Conservation (phyloP, 2,113 vertebrate species). For the Dendrocopos noguchii region DNA sequence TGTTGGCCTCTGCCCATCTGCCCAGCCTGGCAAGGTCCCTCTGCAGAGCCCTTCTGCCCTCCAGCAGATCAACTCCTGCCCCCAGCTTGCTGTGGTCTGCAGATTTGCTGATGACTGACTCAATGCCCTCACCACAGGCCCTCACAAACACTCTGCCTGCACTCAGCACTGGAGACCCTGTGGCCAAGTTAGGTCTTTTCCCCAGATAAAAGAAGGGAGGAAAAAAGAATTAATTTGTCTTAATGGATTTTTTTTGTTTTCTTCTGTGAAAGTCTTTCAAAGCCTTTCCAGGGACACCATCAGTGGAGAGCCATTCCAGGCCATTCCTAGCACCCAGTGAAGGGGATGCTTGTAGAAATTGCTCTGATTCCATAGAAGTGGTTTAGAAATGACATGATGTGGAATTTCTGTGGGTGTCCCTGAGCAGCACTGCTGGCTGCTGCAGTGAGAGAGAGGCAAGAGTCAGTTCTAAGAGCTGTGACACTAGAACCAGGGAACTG, state of each 20-base stretch:
- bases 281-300: neutral
- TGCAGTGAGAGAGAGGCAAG: neutral
- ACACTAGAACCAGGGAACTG: neutral
- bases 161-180: neutral
- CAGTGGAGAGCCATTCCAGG: neutral
- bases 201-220: neutral
- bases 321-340: neutral
- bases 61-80: too few species aligned
- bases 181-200: neutral
- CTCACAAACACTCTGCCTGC: neutral
- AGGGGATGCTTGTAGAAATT: neutral
- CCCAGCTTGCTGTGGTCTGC: too few species aligned
- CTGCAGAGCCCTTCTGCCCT: too few species aligned
- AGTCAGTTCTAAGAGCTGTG: neutral
- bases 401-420: neutral
- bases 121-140: too few species aligned
- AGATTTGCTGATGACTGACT: too few species aligned
- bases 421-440: neutral
- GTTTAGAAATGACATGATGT: neutral
- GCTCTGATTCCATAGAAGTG: neutral
- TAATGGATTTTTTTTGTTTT: neutral
- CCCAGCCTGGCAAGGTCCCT: too few species aligned
- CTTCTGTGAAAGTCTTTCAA: neutral
- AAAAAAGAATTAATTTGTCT: neutral
- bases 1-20: too few species aligned